A percentile compares a stretch with the other conserved stretches of the same genome.
These are phyloP conservation scores for Cyrtorhinus lividipennis DNA, from an alignment of 1,140 invertebrate species.

Conservation along the genomic window DNA sequence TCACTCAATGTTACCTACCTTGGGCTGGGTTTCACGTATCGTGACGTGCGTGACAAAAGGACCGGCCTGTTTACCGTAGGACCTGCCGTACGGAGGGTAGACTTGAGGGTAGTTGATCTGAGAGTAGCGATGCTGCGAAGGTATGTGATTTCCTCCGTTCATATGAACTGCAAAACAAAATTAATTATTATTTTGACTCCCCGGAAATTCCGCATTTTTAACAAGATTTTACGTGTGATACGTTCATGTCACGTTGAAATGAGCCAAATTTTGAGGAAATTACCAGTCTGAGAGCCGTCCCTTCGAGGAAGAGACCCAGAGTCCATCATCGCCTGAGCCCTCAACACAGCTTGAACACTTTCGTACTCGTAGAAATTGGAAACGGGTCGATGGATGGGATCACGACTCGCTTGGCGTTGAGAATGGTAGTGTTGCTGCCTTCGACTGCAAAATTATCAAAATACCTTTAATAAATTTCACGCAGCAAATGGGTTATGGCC, in stretches of 20 bases:
- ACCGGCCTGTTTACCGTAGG: slow-evolving; percentile 33
- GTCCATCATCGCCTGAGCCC: slow-evolving; percentile 24
- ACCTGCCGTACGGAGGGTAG: slow-evolving; percentile 24
- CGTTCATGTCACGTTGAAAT: no score
- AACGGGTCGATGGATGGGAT: slow-evolving; percentile 45
- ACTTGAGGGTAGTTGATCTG: slow-evolving; percentile 15
- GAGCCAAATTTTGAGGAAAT: no score
- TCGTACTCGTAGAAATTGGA: slow-evolving; percentile 76
- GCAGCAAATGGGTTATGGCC: no score
- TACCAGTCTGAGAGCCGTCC: slow-evolving; percentile 17
- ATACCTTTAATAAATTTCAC: no score
- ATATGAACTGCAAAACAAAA: slow-evolving; percentile 22
- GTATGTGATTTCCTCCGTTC: slow-evolving; percentile 23
- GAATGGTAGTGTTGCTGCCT: slow-evolving; percentile 60
- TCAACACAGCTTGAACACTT: slow-evolving; percentile 44
- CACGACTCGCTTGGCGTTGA: slow-evolving; percentile 49
- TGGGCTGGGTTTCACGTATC: slow-evolving; percentile 28
- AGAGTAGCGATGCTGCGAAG: slow-evolving; percentile 27
- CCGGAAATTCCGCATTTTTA: not conserved
- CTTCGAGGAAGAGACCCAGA: slow-evolving; percentile 23
- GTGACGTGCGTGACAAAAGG: slow-evolving; percentile 43
- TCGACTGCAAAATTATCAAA: slow-evolving; percentile 37
- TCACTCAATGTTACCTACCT: not conserved
- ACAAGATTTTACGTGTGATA: no score
- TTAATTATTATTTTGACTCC: no score